Evolutionary conservation across 2,797 vertebrate genomes (phyloP).

Genomic region (Jordanella pulchra): DNA sequence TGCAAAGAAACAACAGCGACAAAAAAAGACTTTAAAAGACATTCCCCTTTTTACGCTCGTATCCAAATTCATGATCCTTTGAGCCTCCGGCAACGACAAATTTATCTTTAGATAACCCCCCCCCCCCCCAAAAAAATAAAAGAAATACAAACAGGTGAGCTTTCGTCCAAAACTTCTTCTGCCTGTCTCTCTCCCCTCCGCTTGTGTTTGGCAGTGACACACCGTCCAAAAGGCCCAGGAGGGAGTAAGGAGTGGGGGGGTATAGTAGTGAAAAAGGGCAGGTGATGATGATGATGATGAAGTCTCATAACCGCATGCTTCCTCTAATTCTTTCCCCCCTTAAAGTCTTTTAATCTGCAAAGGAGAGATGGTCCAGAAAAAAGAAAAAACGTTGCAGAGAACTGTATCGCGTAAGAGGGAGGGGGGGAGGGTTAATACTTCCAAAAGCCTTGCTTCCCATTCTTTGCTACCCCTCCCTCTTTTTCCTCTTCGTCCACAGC

Average conservation of each 20-base stretch:
- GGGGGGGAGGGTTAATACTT: slow-evolving; percentile 23
- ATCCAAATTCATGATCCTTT: slow-evolving; percentile 21
- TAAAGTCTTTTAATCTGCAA: slow-evolving; percentile 72
- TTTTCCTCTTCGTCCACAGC: slow-evolving; percentile 12
- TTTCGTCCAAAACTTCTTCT: slow-evolving; percentile 66
- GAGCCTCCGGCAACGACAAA: too few species aligned
- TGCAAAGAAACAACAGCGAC: slow-evolving; percentile 36
- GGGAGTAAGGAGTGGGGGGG: slow-evolving; percentile 34
- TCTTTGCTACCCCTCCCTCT: slow-evolving; percentile 9
- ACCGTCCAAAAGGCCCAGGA: slow-evolving; percentile 81
- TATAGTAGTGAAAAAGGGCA: slow-evolving; percentile 54
- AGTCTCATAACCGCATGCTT: slow-evolving; percentile 88
- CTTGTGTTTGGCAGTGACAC: slow-evolving; percentile 82
- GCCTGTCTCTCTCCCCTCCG: slow-evolving; percentile 74
- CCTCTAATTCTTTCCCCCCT: slow-evolving; percentile 75
- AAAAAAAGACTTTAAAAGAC: slow-evolving; percentile 52
- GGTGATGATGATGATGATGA: slow-evolving; percentile 73
- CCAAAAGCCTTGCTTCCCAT: slow-evolving; percentile 5
- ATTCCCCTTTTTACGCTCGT: slow-evolving; percentile 62
- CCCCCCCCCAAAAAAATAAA: too few species aligned
- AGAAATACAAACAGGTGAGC: slow-evolving; percentile 71
- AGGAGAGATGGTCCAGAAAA: slow-evolving; percentile 77
- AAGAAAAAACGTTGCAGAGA: slow-evolving; percentile 77
- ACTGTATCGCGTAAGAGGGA: slow-evolving; percentile 58
- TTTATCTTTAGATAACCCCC: too few species aligned